phyloP scores from a whole-genome alignment of 2,113 vertebrate species.

The Rhynchopsitta pachyrhyncha region DNA sequence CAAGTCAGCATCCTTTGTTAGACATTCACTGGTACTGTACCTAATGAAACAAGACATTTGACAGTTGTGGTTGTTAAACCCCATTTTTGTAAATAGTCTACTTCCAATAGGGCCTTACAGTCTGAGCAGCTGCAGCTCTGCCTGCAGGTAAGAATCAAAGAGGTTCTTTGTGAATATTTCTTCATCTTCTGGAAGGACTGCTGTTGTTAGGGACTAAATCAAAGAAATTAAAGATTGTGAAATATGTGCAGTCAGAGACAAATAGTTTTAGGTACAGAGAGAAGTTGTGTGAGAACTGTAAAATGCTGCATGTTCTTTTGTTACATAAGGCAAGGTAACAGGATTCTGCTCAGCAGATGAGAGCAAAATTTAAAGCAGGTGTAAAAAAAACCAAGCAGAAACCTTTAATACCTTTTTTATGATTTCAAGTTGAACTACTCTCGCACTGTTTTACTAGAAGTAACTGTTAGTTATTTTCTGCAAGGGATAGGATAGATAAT shows the following conservation, averaged over 20 bases:
- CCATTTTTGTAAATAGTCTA: neutral
- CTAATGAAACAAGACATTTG: neutral
- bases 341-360: neutral
- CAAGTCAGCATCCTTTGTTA: neutral
- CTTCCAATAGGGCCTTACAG: neutral
- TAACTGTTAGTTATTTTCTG: neutral
- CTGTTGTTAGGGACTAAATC: neutral
- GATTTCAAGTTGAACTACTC: neutral
- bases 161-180: neutral
- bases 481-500: neutral
- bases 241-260: neutral
- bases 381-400: neutral
- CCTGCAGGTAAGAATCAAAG: neutral
- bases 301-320: neutral
- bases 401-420: neutral
- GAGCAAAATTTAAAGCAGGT: neutral
- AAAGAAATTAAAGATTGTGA: neutral
- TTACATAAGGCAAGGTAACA: neutral
- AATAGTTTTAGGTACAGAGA: neutral
- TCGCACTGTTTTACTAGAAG: neutral
- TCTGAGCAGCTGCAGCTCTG: neutral
- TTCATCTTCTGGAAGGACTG: neutral
- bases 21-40: neutral
- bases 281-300: neutral
- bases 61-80: neutral